phyloP scores from a whole-genome alignment of 2,888 invertebrate species.

The Dioctria linearis region DNA sequence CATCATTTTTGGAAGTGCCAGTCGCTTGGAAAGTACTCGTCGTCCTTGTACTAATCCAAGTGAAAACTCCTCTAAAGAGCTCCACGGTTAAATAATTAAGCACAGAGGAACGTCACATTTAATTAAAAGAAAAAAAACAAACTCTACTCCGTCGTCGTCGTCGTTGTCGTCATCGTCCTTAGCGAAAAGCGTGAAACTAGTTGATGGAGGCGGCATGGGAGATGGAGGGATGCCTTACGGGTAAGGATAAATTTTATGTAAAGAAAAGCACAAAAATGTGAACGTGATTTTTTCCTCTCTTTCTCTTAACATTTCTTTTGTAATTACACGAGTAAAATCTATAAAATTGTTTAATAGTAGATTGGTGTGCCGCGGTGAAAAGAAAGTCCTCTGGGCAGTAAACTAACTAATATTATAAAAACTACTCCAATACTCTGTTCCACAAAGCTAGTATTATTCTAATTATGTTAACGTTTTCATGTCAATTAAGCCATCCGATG shows the following conservation, averaged over 20 bases:
- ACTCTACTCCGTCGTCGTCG: not conserved
- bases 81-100: slow-evolving; percentile 27
- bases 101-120: slow-evolving; percentile 29
- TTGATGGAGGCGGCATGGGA: too few relatives aligned
- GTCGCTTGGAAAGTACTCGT: slow-evolving; percentile 18
- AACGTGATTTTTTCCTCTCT: slow-evolving; percentile 38
- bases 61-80: slow-evolving; percentile 24
- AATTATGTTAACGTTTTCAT: slow-evolving; percentile 18
- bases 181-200: not conserved
- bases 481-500: slow-evolving; percentile 31
- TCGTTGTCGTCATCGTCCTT: not conserved
- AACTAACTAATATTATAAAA: not conserved
- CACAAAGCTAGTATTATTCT: slow-evolving; percentile 34
- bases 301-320: slow-evolving; percentile 36
- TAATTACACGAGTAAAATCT: slow-evolving; percentile 31
- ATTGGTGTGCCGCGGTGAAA: too few relatives aligned
- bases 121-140: slow-evolving; percentile 46
- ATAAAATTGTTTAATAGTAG: not conserved
- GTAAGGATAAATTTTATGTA: slow-evolving; percentile 11
- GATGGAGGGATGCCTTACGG: not conserved
- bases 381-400: not conserved
- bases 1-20: slow-evolving; percentile 24
- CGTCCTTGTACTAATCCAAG: slow-evolving; percentile 4
- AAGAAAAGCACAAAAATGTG: slow-evolving; percentile 40
- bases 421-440: slow-evolving; percentile 34